Evolutionary conservation across 2,888 invertebrate genomes (phyloP).

Genomic region (Anaspis maculata): DNA sequence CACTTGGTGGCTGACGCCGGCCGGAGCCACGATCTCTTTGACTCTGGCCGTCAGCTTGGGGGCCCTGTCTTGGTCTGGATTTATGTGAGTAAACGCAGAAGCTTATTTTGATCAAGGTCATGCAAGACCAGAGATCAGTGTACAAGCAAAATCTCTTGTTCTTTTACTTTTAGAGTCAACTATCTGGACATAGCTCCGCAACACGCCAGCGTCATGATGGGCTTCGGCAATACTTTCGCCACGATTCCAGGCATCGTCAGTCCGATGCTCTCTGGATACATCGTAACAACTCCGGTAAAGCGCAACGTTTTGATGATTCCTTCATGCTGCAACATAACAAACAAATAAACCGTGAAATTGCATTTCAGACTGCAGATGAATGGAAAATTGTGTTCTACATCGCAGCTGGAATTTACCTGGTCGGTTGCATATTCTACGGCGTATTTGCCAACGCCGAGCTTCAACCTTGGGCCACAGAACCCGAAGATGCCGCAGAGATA

Average conservation of each 20-base stretch:
- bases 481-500: background rate
- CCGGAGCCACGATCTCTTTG: conserved; percentile 65
- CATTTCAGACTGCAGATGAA: conserved; percentile 22
- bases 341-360: too few relatives aligned
- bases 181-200: conserved; percentile 85
- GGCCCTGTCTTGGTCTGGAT: conserved; percentile 89
- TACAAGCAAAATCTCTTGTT: too few relatives aligned
- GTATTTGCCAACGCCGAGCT: conserved; percentile 70
- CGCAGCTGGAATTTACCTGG: conserved; percentile 69
- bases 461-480: conserved; percentile 66
- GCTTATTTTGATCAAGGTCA: background rate
- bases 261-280: conserved; percentile 49
- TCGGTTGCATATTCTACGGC: conserved; percentile 81
- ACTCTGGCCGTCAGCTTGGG: conserved; percentile 85
- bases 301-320: too few relatives aligned
- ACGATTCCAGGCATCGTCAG: conserved; percentile 89
- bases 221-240: conserved; percentile 82
- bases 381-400: conserved; percentile 86
- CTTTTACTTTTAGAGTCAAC: conserved; percentile 7
- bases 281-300: conserved; percentile 24
- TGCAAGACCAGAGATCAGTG: too few relatives aligned
- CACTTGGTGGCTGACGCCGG: conserved; percentile 60
- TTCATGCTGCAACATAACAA: too few relatives aligned
- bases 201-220: conserved; percentile 87
- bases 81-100: conserved; percentile 50